Evolutionary conservation across 2,113 vertebrate species (phyloP).

Genomic region (Typhlomys cinereus): DNA sequence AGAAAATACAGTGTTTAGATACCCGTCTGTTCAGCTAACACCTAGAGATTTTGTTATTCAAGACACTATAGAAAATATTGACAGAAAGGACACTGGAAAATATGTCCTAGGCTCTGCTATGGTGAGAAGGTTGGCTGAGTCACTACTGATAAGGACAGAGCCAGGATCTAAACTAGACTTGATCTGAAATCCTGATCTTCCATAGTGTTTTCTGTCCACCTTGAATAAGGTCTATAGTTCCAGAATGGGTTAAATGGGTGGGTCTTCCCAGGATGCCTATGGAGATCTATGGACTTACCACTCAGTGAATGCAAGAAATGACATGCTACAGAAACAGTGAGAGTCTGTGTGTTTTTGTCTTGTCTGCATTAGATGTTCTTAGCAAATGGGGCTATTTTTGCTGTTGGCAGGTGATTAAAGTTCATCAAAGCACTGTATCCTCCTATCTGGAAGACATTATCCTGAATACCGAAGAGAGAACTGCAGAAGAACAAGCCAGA

Average conservation of each 20-base stretch:
- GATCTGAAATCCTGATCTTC: not conserved
- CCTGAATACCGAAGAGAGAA: conserved; percentile 84
- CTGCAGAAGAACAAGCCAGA: conserved; percentile 92
- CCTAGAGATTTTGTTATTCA: not conserved
- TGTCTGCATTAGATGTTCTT: not conserved
- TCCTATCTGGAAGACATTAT: conserved; percentile 95
- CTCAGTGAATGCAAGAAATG: not conserved
- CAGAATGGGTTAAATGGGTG: not conserved
- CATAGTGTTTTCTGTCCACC: not conserved
- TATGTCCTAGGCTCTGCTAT: not conserved
- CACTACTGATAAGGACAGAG: not conserved
- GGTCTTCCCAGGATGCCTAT: not conserved
- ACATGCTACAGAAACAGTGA: not conserved
- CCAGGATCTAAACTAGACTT: not conserved
- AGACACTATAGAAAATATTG: too few species aligned
- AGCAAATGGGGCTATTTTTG: not conserved
- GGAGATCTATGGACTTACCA: not conserved
- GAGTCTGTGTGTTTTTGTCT: not conserved
- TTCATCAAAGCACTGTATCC: conserved; percentile 93
- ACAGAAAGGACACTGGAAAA: not conserved
- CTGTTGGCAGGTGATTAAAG: conserved; percentile 89
- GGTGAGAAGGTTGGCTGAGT: not conserved
- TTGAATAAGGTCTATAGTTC: not conserved
- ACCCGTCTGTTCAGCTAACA: not conserved
- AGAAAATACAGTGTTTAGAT: not conserved